Percentiles rank a stretch among this genome's conserved stretches.
Evolutionary conservation across 2,888 invertebrate genomes (phyloP).

Genomic region (Taenaris catops): DNA sequence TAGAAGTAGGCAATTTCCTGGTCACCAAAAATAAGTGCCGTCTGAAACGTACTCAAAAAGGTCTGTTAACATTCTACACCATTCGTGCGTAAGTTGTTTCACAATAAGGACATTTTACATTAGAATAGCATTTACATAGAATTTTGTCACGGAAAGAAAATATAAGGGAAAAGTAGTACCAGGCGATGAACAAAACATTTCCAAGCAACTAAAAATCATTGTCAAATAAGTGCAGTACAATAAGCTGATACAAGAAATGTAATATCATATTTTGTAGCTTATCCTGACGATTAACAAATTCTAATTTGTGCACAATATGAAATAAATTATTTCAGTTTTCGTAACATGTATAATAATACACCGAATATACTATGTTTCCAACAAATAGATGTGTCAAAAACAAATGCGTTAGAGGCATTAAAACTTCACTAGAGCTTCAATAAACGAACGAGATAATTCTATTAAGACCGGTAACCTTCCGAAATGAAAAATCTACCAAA

Average conservation of each 20-base stretch:
- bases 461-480: no score
- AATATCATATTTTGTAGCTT: no score
- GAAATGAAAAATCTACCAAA: conserved; percentile 20
- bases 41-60: conserved; percentile 65
- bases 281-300: no score
- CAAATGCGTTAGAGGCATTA: no score
- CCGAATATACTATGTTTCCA: no score
- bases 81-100: conserved; percentile 39
- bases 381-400: no score
- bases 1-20: conserved; percentile 64
- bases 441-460: no score
- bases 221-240: no score
- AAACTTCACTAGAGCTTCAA: no score
- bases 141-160: no score
- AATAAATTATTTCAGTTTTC: not conserved
- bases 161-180: not conserved
- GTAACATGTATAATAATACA: conserved; percentile 2
- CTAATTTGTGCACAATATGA: not conserved
- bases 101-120: conserved; percentile 66
- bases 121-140: conserved; percentile 26
- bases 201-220: no score
- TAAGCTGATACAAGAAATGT: no score
- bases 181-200: not conserved
- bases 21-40: conserved; percentile 63
- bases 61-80: conserved; percentile 33